phyloP scores from a whole-genome alignment of 2,113 vertebrate species.

The Nothoprocta perdicaria region DNA sequence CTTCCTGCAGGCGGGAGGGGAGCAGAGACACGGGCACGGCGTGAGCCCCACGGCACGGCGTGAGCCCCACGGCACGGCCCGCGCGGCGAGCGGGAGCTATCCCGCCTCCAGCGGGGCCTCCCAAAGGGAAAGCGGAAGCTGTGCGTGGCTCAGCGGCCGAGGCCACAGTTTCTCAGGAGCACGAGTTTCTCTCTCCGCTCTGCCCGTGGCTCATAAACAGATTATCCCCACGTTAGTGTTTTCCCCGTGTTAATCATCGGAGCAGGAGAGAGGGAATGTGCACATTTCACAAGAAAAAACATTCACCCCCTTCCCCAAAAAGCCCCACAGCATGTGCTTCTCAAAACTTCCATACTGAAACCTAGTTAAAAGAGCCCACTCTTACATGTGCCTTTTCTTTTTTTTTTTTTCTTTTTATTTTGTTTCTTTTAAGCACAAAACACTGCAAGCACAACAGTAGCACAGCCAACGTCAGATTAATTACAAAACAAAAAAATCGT shows the following conservation, averaged over 20 bases:
- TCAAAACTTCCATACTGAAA: not conserved
- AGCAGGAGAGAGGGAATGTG: not conserved
- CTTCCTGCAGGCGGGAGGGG: conserved; percentile 82
- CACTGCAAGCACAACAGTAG: conserved; percentile 47
- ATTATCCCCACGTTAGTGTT: too few relatives aligned
- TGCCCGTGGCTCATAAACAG: not conserved
- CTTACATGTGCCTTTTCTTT: conserved; percentile 36
- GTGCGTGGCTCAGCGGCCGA: not conserved
- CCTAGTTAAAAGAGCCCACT: conserved; percentile 35
- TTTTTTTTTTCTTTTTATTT: too few relatives aligned
- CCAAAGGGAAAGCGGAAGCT: not conserved
- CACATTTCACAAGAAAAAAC: not conserved
- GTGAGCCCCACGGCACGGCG: not conserved
- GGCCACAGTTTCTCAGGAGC: not conserved
- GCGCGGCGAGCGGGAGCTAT: not conserved
- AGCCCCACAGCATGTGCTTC: not conserved
- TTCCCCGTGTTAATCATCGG: not conserved
- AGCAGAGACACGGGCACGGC: not conserved
- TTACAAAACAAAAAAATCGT: conserved; percentile 26
- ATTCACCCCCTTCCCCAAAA: too few relatives aligned
- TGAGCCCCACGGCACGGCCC: not conserved
- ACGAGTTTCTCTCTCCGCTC: not conserved
- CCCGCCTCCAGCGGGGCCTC: not conserved
- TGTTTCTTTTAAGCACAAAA: conserved; percentile 32
- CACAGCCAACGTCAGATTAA: conserved; percentile 29